Percentiles rank a stretch among this genome's conserved stretches.
Evolutionary conservation across 2,797 vertebrate genomes (phyloP).

Genomic region (Hafferia zeledoni): DNA sequence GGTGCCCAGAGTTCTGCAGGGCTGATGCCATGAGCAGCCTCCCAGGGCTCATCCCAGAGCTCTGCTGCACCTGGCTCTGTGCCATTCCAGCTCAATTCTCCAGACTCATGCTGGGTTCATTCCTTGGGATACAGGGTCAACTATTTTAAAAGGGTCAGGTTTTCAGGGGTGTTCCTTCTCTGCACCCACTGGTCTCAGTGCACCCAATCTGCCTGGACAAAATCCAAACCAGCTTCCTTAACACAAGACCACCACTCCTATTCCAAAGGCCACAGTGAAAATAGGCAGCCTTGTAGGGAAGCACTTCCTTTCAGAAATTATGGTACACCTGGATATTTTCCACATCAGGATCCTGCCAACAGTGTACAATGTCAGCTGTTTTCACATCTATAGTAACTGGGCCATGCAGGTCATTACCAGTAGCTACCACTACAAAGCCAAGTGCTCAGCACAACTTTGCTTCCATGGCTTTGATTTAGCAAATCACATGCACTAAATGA

Average conservation of each 20-base stretch:
- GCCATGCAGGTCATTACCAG: slow-evolving; percentile 17
- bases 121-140: neutral
- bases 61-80: neutral
- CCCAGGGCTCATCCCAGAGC: neutral
- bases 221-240: neutral
- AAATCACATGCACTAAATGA: neutral
- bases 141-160: neutral
- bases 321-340: neutral
- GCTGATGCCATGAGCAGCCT: neutral
- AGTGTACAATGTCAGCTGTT: neutral
- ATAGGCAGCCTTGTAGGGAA: neutral
- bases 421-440: neutral
- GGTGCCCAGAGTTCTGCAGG: neutral
- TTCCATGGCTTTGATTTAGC: neutral
- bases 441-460: neutral
- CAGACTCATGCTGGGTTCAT: neutral
- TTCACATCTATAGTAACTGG: neutral
- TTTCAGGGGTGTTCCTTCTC: neutral
- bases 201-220: neutral
- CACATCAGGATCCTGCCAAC: slow-evolving; percentile 16
- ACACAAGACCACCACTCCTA: neutral
- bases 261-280: neutral
- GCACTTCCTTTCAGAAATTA: neutral
- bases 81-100: neutral
- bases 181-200: neutral